Evolutionary conservation across 2,888 invertebrate genomes (phyloP).

Genomic region (Eudemis profundana): DNA sequence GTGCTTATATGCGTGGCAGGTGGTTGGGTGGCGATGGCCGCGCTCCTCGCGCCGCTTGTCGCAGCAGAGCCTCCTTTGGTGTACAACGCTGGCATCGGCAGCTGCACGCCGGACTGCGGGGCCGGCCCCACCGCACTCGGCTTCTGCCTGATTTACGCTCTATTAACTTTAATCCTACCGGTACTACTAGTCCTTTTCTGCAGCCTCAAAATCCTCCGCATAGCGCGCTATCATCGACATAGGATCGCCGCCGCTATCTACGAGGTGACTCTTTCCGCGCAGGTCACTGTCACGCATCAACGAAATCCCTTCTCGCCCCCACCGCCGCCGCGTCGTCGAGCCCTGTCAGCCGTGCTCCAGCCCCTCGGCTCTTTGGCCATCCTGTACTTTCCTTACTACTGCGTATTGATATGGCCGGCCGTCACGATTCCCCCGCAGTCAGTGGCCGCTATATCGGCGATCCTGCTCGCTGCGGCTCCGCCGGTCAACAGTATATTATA

Average conservation of each 20-base stretch:
- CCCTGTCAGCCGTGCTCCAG: slow-evolving; percentile 89
- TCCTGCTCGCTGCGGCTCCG: slow-evolving; percentile 89
- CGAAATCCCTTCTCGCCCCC: slow-evolving; percentile 91
- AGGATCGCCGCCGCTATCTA: slow-evolving; percentile 94
- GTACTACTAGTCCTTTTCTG: slow-evolving; percentile 89
- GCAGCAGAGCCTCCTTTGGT: slow-evolving; percentile 82
- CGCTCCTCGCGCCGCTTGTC: slow-evolving; percentile 87
- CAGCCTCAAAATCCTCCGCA: slow-evolving; percentile 89
- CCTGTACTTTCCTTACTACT: slow-evolving; percentile 91
- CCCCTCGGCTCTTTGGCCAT: slow-evolving; percentile 89
- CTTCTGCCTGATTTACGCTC: slow-evolving; percentile 88
- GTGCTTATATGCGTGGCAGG: slow-evolving; percentile 87
- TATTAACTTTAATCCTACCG: slow-evolving; percentile 88
- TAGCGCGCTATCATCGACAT: slow-evolving; percentile 91
- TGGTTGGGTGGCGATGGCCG: slow-evolving; percentile 88
- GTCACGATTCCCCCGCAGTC: slow-evolving; percentile 68
- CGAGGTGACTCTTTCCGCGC: slow-evolving; percentile 93
- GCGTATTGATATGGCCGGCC: slow-evolving; percentile 88
- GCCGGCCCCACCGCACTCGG: slow-evolving; percentile 85
- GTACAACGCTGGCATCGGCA: slow-evolving; percentile 81
- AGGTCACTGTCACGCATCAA: slow-evolving; percentile 93
- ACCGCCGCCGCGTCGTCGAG: slow-evolving; percentile 87
- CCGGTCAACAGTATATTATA: slow-evolving; percentile 91
- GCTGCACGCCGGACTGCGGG: slow-evolving; percentile 89
- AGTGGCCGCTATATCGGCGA: slow-evolving; percentile 86